These are phyloP conservation scores for Physella acuta DNA, from an alignment of 1,140 invertebrate species.

Conservation along the genomic window DNA sequence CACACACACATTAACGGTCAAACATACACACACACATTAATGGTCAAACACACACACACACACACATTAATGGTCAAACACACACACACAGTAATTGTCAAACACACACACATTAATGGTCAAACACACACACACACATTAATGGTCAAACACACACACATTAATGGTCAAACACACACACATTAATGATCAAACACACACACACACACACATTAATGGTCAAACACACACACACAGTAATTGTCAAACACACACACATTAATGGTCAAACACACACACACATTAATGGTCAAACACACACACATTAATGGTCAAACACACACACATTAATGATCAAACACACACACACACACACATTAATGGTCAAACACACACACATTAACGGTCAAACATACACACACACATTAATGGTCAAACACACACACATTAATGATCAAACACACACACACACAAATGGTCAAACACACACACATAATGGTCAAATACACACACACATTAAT, in stretches of 20 bases:
- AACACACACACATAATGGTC: no score
- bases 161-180: conserved; percentile 5
- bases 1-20: conserved; percentile 10
- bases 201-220: not conserved
- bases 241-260: no score
- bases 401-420: not conserved
- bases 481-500: no score
- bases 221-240: conserved; percentile 16
- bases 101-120: not conserved
- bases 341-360: conserved; percentile 20
- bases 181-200: not conserved
- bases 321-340: not conserved
- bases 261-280: conserved; percentile 12
- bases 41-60: conserved; percentile 5
- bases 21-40: not conserved
- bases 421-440: not conserved
- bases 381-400: conserved; percentile 10
- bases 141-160: no score
- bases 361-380: no score
- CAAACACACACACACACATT: conserved; percentile 17
- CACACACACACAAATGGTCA: conserved; percentile 22
- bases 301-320: no score
- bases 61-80: no score
- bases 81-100: conserved; percentile 5
- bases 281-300: not conserved